Base-by-base conservation (phyloP, 2,113 vertebrate genomes). In the Oryzias javanicus region DNA sequence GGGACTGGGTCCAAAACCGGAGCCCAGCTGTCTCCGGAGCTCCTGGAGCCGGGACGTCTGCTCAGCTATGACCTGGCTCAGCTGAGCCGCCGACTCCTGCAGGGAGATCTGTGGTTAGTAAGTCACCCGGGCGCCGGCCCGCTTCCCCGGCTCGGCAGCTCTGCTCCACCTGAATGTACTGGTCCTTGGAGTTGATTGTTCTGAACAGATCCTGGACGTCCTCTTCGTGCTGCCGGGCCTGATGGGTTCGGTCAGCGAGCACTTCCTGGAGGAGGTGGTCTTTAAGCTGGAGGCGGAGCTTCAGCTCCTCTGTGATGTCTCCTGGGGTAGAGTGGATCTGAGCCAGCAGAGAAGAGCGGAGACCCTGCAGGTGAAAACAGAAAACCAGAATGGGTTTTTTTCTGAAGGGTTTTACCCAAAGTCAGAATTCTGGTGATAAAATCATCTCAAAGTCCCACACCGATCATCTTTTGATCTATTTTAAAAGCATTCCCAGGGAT, bases 231-330 rank as follows among this genome's bases (percentile, higher is more conserved):
- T 96, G 91, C 81, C 84, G 62, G 0, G 86, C 78, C 53, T 94
- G 93, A 2, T 4, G 77, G 60, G 67, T 91, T 1, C 90, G 85
- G 66, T 95, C 92, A 0, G 79, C 82, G 0, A 98, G 86, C n/a
- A 95, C 88, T 19, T 94, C 94, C 84, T 96, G 94, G 57, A 98
- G 91, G 88, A 97, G 90, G 52, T 87, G 86, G 68, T 98, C 96
- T 48, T 97, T 98, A 6, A 87, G 89, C 68, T 94, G 93, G 12
- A 98, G 92, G 18, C 91, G 93, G 56, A 89, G 42, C 71, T 92
- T 91, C 52, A 98, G 89, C 58, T 94, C 92, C 74, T 95, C 92
- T 5, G 92, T 79, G 4, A 94, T 44, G 3, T 93, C 85, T 0
- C 51, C 67, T 54, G 94, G 91, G 16, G 90, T 91, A 0, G 90